Evolutionary conservation across 2,113 vertebrate species (phyloP).

Genomic region (Dendrocopos noguchii): DNA sequence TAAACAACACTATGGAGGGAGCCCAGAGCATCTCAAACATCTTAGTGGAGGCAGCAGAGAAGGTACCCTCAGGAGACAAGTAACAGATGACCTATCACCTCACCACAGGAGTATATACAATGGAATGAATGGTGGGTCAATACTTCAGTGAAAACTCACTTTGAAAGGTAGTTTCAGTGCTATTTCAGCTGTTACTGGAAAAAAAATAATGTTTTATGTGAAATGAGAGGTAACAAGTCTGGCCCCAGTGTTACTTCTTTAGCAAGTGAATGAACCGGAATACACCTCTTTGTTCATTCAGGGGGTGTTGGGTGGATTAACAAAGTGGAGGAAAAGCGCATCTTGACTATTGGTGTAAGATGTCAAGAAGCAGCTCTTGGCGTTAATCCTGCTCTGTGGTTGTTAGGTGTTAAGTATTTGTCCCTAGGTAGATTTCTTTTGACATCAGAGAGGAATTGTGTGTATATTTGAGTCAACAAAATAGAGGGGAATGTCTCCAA

Average conservation of each 20-base stretch:
- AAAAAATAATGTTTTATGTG: not conserved
- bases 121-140: constrained; percentile 68
- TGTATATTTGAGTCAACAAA: not conserved
- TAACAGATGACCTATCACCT: constrained; percentile 75
- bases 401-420: not conserved
- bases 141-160: not conserved
- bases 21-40: constrained; percentile 85
- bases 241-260: not conserved
- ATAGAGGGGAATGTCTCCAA: not conserved
- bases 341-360: not conserved
- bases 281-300: not conserved
- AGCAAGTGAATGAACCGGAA: not conserved
- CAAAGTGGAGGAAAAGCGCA: not conserved
- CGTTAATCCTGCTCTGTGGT: not conserved
- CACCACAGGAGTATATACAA: constrained; percentile 71
- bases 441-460: not conserved
- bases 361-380: not conserved
- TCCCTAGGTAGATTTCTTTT: not conserved
- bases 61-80: constrained; percentile 83
- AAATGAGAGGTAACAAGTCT: not conserved
- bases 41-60: constrained; percentile 81
- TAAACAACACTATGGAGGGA: constrained; percentile 83
- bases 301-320: not conserved
- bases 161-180: not conserved
- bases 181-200: not conserved